Conservation (phyloP, 2,113 vertebrate genomes). For the Carollia perspicillata region DNA sequence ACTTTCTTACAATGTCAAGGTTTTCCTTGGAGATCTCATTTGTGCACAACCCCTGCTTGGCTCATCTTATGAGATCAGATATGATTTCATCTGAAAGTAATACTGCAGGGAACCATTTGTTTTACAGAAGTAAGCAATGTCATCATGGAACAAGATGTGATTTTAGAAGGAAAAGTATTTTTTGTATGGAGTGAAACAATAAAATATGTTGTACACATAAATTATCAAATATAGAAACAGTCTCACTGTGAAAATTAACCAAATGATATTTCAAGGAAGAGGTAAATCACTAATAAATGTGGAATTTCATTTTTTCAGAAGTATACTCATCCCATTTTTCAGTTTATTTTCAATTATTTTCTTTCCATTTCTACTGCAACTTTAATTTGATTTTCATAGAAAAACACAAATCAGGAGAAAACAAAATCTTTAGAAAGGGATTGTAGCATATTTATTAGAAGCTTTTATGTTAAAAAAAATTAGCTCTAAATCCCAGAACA, state of each 20-base stretch:
- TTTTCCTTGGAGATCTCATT: conserved; percentile 68
- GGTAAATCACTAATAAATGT: background rate
- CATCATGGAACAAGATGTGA: background rate
- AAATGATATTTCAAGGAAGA: background rate
- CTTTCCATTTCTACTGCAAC: background rate
- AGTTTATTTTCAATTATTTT: background rate
- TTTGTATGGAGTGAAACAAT: background rate
- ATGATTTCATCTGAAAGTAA: conserved; percentile 53
- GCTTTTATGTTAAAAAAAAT: background rate
- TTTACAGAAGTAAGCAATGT: background rate
- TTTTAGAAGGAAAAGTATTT: background rate
- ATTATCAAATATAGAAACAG: background rate
- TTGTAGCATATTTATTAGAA: background rate
- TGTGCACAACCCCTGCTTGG: conserved; percentile 15
- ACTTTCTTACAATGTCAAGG: background rate
- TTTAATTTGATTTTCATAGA: background rate
- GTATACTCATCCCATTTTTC: background rate
- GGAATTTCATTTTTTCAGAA: background rate
- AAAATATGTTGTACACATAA: background rate
- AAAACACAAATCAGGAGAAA: background rate
- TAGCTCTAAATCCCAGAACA: background rate
- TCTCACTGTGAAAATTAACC: background rate
- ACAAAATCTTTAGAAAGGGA: background rate
- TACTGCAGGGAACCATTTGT: conserved; percentile 28
- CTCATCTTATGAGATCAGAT: conserved; percentile 49